Evolutionary conservation across 2,888 invertebrate genomes (phyloP), one percentile per base, ranked within the genome.

Genomic region (Orgyia antiqua): DNA sequence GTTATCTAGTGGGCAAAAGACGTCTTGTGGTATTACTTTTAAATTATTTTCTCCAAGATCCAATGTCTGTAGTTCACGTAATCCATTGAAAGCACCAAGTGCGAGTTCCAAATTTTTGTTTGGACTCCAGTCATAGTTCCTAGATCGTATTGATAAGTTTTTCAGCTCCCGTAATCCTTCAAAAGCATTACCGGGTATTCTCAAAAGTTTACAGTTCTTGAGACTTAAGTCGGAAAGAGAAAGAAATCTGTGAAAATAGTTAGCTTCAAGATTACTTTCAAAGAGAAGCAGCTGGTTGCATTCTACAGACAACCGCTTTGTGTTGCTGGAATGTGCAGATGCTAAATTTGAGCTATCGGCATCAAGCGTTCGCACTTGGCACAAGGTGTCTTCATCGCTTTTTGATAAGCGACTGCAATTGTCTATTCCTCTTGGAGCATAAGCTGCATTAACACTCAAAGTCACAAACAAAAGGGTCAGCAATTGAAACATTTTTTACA

Each of bases 21-120:
- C 90, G 61, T 91, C 92, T 23, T 92, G 91, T 0, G 96, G 95
- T 60, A 96, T 75, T 12, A 89, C 88, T 55, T 92, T 89, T 32
- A 96, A 88, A 74, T 95, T 95, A 72, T 94, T 96, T 70, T 92
- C 90, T 41, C 91, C 90, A 65, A 96, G 79, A 70, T 95, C 93
- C 33, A 96, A 83, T 27, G 87, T 87, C 63, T 93, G 93, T 32
- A 96, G 80, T 67, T 95, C 94, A 48, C 92, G 89, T 39, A 96
- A 84, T 25, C 94, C 94, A 55, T 90, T 89, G 53, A 96, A 90
- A 58, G 93, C 91, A 57, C 89, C 90, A 24, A 90, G 84, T 6
- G 90, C 88, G 49, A 95, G 86, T 62, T 95, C 94, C 54, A 96
- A 88, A 55, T 89, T 90, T 70, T 92, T 92, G 41, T 88, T 90